These are phyloP conservation scores for Mus spicilegus DNA, from an alignment of 2,113 vertebrate species.

Conservation along the genomic window DNA sequence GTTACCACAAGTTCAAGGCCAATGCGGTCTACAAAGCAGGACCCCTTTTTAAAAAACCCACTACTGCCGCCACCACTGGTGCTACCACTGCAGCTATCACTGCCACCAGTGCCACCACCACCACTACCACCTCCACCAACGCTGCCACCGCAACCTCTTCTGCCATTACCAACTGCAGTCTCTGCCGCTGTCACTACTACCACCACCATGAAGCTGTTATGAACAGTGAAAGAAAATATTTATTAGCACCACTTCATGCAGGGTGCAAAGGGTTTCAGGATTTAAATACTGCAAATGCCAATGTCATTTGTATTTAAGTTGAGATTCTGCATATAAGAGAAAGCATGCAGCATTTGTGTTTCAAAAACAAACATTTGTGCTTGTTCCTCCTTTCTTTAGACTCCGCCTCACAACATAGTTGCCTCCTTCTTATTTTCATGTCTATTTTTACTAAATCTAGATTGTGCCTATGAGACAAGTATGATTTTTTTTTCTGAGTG, in stretches of 20 bases:
- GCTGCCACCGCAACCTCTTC: no score
- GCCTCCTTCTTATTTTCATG: not conserved
- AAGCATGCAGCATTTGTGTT: not conserved
- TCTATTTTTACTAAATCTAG: not conserved
- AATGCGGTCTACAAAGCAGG: not conserved
- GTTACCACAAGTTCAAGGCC: not conserved
- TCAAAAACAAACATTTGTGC: not conserved
- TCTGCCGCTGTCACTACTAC: no score
- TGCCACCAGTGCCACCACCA: no score
- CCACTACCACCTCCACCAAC: no score
- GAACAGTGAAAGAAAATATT: not conserved
- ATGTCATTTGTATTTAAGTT: not conserved
- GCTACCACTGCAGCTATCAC: not conserved
- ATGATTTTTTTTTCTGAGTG: not conserved
- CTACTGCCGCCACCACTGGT: not conserved
- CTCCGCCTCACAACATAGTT: rapidly evolving
- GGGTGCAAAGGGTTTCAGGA: not conserved
- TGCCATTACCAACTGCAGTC: no score
- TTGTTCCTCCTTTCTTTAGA: not conserved
- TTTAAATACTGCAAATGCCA: not conserved
- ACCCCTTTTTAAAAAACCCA: not conserved
- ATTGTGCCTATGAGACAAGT: no score
- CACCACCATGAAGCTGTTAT: not conserved
- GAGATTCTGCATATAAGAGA: not conserved
- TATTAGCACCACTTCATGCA: not conserved